These are phyloP conservation scores for Cataglyphis livida DNA, from an alignment of 2,888 invertebrate genomes.

Conservation along the genomic window DNA sequence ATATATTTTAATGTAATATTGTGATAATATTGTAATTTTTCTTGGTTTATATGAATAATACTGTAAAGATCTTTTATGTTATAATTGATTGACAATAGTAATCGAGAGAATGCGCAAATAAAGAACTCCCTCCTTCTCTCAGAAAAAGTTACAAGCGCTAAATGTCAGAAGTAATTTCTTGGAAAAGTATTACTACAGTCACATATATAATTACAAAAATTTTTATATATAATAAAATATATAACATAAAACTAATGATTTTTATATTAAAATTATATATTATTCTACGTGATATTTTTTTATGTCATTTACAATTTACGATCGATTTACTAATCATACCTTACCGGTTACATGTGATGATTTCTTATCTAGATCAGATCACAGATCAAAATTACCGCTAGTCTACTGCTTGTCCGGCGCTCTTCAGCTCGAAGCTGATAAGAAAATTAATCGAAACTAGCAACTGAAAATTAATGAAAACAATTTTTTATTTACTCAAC, in stretches of 20 bases:
- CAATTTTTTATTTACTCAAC: neutral
- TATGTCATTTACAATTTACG: neutral
- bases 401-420: neutral
- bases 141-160: neutral
- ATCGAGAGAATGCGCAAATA: conserved; percentile 14
- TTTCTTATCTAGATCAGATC: conserved; percentile 37
- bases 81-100: conserved; percentile 17
- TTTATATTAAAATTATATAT: neutral
- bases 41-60: neutral
- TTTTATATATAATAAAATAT: neutral
- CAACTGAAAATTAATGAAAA: neutral
- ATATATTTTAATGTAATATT: neutral
- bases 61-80: neutral
- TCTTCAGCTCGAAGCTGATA: neutral
- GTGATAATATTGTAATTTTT: neutral
- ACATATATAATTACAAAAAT: neutral
- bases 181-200: neutral
- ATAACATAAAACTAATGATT: conserved; percentile 5
- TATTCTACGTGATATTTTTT: neutral
- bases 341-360: conserved; percentile 82
- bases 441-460: neutral
- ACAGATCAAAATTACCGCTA: neutral
- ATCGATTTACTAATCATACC: conserved; percentile 74
- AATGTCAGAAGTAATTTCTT: conserved; percentile 27
- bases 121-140: neutral